Evolutionary conservation across 1,140 invertebrate genomes (phyloP), one percentile per base, ranked within the genome.

Genomic region (Spodoptera frugiperda): DNA sequence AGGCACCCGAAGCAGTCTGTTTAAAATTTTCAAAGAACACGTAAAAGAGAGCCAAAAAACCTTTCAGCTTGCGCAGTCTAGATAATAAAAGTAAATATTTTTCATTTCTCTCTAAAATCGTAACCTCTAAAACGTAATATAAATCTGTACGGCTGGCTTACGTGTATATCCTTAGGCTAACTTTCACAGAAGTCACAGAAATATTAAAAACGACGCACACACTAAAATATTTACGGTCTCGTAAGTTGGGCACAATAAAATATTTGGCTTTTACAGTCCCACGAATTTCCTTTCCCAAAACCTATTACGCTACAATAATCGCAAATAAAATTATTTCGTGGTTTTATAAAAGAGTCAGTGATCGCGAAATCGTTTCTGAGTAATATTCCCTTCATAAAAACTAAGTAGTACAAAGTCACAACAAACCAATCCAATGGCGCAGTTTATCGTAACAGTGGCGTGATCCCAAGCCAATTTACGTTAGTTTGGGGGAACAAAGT

Each of bases 381-480:
- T 73, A 73, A 73, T 73, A 73, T 73, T 48, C 44, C 63, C 39
- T 21, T 33, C 25, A 75, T 78, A 78, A 73, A 78, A 73, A 74
- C 61, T 70, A 39, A 39, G 33, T 39, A 33, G 77, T 80, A 77
- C 55, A 81, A 82, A 78, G 65, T 59, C 55, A 61, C 59, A 76
- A 90, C 86, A 87, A 86, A 84, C 82, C 89, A 87, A 92, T 89
- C 86, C 85, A 89, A 92, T 92, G 90, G 88, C 82, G 76, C 84
- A 89, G 87, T 92, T 92, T 89, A 91, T 90, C 87, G 90, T 89
- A 87, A 88, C 89, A 87, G 86, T 90, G 87, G 88, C 89, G 89
- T 92, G 91, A 92, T 93, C 91, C 89, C 88, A 84, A 87, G 87
- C 92, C 90, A 92, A 93, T 92, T 87, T 93, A 91, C 87, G 88